Percentiles rank a stretch among this genome's conserved stretches.
Conservation (phyloP, 2,888 invertebrate species). For the Agrenia bidenticulata region DNA sequence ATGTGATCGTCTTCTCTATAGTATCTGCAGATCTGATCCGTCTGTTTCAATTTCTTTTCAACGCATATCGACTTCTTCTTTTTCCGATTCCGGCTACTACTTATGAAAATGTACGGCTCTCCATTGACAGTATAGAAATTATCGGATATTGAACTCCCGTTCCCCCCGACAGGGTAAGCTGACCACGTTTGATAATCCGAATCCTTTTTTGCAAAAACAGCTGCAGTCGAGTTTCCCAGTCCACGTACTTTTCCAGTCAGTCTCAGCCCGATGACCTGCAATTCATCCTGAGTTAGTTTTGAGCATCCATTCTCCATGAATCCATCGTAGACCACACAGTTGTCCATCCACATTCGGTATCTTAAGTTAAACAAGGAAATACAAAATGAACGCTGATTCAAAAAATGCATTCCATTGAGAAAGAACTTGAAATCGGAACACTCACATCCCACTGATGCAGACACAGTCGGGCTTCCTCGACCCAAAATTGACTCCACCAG, state of each 20-base stretch:
- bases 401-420: slow-evolving; percentile 15
- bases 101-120: slow-evolving; percentile 21
- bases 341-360: slow-evolving; percentile 35
- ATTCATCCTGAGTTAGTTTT: slow-evolving; percentile 7
- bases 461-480: slow-evolving; percentile 30
- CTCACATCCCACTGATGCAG: slow-evolving; percentile 37
- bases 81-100: neutral
- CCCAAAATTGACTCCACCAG: slow-evolving; percentile 37
- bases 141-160: slow-evolving; percentile 24
- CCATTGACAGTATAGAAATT: slow-evolving; percentile 32
- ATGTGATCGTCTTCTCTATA: slow-evolving; percentile 17
- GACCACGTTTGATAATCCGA: slow-evolving; percentile 18
- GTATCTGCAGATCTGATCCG: slow-evolving; percentile 27
- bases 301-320: slow-evolving; percentile 29
- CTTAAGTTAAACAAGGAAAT: slow-evolving; percentile 8
- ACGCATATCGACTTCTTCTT: slow-evolving; percentile 30
- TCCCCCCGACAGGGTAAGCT: slow-evolving; percentile 7
- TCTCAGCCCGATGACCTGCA: slow-evolving; percentile 17
- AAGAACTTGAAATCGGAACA: neutral
- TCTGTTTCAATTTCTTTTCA: neutral
- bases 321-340: slow-evolving; percentile 34
- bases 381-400: neutral
- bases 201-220: slow-evolving; percentile 14
- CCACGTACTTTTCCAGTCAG: slow-evolving; percentile 3
- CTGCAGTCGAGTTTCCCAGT: slow-evolving; percentile 13